phyloP scores from a whole-genome alignment of 2,113 vertebrate genomes.

The Heterotis niloticus region DNA sequence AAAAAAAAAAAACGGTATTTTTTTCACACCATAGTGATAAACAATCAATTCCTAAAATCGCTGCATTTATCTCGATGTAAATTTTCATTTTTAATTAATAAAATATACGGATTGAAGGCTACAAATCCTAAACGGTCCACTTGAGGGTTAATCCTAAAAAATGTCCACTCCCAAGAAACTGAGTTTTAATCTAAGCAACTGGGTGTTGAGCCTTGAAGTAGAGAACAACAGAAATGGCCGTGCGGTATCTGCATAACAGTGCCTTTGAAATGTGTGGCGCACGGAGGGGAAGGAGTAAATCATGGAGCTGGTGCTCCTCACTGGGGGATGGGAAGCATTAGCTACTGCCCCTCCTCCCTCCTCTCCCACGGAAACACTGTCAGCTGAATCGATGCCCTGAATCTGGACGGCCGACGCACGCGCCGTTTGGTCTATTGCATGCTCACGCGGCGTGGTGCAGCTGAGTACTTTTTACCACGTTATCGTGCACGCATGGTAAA shows the following conservation, averaged over 20 bases:
- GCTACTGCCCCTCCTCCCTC: not conserved
- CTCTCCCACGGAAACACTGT: slow-evolving; percentile 8
- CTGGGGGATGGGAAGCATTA: slow-evolving; percentile 6
- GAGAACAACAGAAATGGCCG: not conserved
- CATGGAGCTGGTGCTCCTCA: not conserved
- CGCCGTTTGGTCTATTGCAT: not conserved
- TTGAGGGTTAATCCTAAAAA: not conserved
- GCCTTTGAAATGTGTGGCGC: not conserved
- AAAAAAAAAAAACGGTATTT: no score
- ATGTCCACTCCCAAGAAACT: not conserved
- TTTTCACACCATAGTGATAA: not conserved
- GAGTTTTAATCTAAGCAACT: not conserved
- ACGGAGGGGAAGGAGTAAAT: not conserved
- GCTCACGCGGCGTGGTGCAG: not conserved
- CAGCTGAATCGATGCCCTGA: slow-evolving; percentile 21
- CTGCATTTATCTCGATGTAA: not conserved
- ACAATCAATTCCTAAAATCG: not conserved
- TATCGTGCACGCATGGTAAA: not conserved
- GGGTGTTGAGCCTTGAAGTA: not conserved
- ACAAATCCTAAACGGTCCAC: not conserved
- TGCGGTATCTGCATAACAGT: not conserved
- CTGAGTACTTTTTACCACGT: not conserved
- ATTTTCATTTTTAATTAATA: not conserved
- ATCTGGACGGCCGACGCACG: not conserved
- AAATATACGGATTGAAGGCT: not conserved